Evolutionary conservation across 2,113 vertebrate genomes (phyloP).

Genomic region (Stigmatopora argus): DNA sequence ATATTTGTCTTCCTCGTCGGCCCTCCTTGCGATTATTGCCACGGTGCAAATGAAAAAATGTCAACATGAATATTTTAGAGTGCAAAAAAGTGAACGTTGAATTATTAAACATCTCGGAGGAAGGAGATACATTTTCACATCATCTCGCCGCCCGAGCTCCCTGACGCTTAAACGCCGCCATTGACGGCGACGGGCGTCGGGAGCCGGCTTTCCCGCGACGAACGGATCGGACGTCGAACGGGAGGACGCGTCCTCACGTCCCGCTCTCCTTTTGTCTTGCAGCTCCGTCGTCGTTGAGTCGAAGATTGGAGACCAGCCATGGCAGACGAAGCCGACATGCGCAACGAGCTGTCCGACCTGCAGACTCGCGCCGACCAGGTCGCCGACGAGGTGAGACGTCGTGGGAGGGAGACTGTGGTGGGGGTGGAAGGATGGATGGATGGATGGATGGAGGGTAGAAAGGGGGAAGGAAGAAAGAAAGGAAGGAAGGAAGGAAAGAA

Average conservation of each 20-base stretch:
- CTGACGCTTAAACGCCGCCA: not conserved
- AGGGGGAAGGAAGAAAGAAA: not conserved
- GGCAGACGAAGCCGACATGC: slow-evolving; percentile 96
- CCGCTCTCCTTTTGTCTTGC: not conserved
- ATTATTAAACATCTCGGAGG: not conserved
- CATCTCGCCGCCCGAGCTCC: not conserved
- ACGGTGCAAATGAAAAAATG: slow-evolving; percentile 33
- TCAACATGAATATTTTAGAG: slow-evolving; percentile 46
- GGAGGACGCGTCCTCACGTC: no score
- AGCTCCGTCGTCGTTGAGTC: slow-evolving; percentile 46
- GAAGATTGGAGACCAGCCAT: slow-evolving; percentile 69
- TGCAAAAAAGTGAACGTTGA: slow-evolving; percentile 8
- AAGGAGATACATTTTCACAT: slow-evolving; percentile 28
- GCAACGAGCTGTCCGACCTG: slow-evolving; percentile 95
- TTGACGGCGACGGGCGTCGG: no score
- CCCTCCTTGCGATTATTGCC: not conserved
- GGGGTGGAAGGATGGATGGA: not conserved
- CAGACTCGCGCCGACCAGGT: slow-evolving; percentile 92
- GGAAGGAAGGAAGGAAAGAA: not conserved
- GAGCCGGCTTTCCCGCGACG: no score
- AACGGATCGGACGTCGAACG: no score
- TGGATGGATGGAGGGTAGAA: not conserved
- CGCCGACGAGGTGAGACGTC: slow-evolving; percentile 83
- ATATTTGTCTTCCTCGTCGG: not conserved
- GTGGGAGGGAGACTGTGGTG: slow-evolving; percentile 17